Evolutionary conservation across 2,113 vertebrate species (phyloP), one percentile per base, ranked within the genome.

Genomic region (Acinonyx jubatus): DNA sequence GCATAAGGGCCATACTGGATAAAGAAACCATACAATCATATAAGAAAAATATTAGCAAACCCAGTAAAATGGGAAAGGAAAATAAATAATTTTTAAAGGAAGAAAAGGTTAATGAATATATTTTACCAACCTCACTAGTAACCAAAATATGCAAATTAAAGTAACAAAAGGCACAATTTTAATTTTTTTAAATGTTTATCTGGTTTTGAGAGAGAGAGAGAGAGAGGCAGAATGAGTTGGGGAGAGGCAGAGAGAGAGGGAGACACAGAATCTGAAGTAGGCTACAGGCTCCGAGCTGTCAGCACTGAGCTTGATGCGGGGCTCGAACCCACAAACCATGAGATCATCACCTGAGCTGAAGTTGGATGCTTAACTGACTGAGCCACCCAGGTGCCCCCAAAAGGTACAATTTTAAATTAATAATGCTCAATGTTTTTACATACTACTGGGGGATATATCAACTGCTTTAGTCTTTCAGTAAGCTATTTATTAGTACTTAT

Each of bases 21-120:
- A 96, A 93, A 81, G 50, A 92, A 74, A n/a, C 9, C 29, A 91
- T 55, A 82, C 4, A 90, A 85, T 55, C 14, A 85, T 41, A 38
- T 29, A 79, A 61, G 61, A 73, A 95, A 94, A 73, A 88, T 88
- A 74, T 13, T 93, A 90, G 52, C 45, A 95, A 93, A 90, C 12
- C 16, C 10, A 36, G 21, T 65, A 31, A 78, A 97, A 89, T 92
- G 15, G 15, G 27, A 3, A 61, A 50, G 27, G 52, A 33, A 93
- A 85, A 94, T n/a, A 27, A 76, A 31, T 69, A 65, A 76, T 78
- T 96, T 88, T 93, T 45, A 45, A 45, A 45, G 45, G 45, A 85
- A 79, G 52, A 85, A 90, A 93, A 8, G 2, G 13, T 76, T 89
- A 88, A 92, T 50, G 21, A 92, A 48, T 25, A 38, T 83, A 79